These are phyloP conservation scores for Sipha flava DNA, from an alignment of 1,140 invertebrate species.

Conservation along the genomic window DNA sequence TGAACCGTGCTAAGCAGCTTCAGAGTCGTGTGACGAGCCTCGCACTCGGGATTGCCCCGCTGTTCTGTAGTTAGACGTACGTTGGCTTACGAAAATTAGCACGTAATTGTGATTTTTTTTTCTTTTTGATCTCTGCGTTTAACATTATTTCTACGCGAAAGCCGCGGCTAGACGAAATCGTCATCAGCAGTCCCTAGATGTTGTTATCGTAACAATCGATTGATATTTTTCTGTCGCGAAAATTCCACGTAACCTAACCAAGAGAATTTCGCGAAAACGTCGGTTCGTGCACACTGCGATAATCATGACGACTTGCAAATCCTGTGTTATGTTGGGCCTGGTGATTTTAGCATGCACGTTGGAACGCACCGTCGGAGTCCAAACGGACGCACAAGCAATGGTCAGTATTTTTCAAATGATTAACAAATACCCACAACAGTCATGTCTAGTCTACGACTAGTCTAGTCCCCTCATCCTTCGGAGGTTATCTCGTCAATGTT, in stretches of 20 bases:
- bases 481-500: too few species aligned
- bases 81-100: not conserved
- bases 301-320: not conserved
- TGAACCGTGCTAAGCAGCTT: not conserved
- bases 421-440: too few species aligned
- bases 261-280: not conserved
- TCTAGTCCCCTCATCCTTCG: too few species aligned
- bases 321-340: not conserved
- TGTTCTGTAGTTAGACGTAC: not conserved
- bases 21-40: conserved; percentile 18
- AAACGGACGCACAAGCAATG: conserved; percentile 28
- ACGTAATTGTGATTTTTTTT: conserved; percentile 16
- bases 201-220: not conserved
- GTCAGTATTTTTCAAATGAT: conserved; percentile 7
- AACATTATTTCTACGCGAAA: not conserved
- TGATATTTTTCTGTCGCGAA: not conserved
- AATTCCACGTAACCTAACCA: not conserved
- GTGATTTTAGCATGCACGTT: not conserved
- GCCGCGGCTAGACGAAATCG: too few species aligned
- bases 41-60: not conserved
- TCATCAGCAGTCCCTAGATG: too few species aligned
- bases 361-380: not conserved
- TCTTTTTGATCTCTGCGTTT: not conserved
- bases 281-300: not conserved
- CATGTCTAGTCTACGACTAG: too few species aligned